Evolutionary conservation across 2,888 invertebrate genomes (phyloP), one percentile per base, ranked within the genome.

Genomic region (Prosopocoilus inquinatus): DNA sequence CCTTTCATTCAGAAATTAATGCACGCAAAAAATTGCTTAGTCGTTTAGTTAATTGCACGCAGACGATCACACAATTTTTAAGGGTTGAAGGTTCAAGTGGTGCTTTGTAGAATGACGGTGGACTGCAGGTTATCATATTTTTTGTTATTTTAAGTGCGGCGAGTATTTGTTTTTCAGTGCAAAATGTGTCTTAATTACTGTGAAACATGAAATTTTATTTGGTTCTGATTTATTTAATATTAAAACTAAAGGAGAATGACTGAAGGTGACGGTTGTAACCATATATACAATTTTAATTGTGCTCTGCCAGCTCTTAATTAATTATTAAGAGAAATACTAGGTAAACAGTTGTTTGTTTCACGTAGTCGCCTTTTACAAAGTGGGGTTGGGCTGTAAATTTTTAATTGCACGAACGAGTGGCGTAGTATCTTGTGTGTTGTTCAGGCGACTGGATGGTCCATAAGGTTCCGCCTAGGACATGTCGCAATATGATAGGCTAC

Each of bases 401-500:
- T 41, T 13, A 41, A 41, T 41, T 9, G 15, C 12, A 46, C 28
- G 12, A 46, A 9, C 20, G 44, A 46, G 46, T 46, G 46, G 28
- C 41, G 15, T 41, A 41, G 41, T 41, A 16, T 28, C 20, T 28
- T 28, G 20, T 28, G 20, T 28, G 20, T 28, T 28, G 20, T 28
- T 28, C 20, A 28, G 20, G 20, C 20, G 20, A 57, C 59, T 70
- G 66, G 61, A 71, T 70, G 72, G 73, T 73, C 68, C 70, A 73
- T 64, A 67, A 68, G 60, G 79, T 78, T 67, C 76, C 75, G 61
- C 77, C 74, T 67, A 41, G 68, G 74, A 79, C 80, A 84, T 84
- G 85, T 78, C 83, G 83, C 80, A 85, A 79, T 79, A 88, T 88
- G 85, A 88, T 89, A 82, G 86, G 87, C 70, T 89, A 88, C 82